Conservation (phyloP, 2,888 invertebrate genomes). For the Xanthia togata region DNA sequence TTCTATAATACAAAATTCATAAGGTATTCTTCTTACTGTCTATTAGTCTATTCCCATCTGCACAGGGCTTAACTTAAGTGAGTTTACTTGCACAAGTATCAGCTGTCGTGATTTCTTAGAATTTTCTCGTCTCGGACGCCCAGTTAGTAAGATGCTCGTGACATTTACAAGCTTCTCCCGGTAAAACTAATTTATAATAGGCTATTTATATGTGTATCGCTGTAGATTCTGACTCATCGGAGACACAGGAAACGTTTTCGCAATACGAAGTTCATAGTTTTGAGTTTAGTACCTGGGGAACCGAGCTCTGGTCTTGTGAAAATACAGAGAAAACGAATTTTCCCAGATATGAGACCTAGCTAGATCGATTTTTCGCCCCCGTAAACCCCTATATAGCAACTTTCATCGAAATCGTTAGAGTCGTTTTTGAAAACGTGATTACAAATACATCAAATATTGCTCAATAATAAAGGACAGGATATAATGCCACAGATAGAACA, state of each 20-base stretch:
- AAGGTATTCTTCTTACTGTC: too few species aligned
- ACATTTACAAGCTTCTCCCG: slow-evolving; percentile 42
- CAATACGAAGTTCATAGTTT: slow-evolving; percentile 1
- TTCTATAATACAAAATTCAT: too few species aligned
- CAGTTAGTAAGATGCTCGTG: slow-evolving; percentile 14
- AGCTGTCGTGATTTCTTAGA: slow-evolving; percentile 28
- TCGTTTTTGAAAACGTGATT: too few species aligned
- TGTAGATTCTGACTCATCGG: slow-evolving; percentile 33
- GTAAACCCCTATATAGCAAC: too few species aligned
- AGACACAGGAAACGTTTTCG: slow-evolving; percentile 24
- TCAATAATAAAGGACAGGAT: too few species aligned
- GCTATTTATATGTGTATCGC: slow-evolving; percentile 35
- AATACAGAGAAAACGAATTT: too few species aligned
- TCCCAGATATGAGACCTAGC: too few species aligned
- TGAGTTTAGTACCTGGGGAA: background rate
- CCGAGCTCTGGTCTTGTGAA: too few species aligned
- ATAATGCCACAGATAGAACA: background rate
- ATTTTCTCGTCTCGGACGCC: slow-evolving; percentile 8
- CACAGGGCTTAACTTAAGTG: background rate
- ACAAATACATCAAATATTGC: too few species aligned
- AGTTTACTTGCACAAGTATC: slow-evolving; percentile 21
- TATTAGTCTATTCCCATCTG: background rate
- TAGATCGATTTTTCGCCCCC: too few species aligned
- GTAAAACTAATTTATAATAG: slow-evolving; percentile 49
- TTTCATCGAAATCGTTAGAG: too few species aligned